Evolutionary conservation across 1,140 invertebrate species (phyloP).

Genomic region (Brachionus plicatilis): DNA sequence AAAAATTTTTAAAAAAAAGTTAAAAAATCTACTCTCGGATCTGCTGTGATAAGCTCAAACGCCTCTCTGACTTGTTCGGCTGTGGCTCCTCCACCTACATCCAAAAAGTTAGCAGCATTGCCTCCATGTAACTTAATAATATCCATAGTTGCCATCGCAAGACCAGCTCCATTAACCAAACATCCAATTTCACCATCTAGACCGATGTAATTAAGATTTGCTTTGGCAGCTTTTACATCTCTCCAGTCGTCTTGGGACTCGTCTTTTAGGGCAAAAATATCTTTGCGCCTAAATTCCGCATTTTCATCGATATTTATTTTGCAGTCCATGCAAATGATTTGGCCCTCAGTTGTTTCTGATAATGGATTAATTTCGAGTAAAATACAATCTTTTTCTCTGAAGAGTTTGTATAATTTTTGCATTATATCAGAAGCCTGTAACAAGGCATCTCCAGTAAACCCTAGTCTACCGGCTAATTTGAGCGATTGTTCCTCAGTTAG

Average conservation of each 20-base stretch:
- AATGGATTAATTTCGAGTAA: slow-evolving; percentile 98
- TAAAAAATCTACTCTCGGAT: slow-evolving; percentile 44
- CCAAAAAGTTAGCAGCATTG: slow-evolving; percentile 60
- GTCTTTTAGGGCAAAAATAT: slow-evolving; percentile 57
- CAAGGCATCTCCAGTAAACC: not conserved
- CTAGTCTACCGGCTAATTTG: slow-evolving; percentile 2
- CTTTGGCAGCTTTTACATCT: slow-evolving; percentile 80
- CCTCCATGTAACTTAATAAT: slow-evolving; percentile 59
- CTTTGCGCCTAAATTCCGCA: slow-evolving; percentile 84
- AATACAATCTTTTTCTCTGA: slow-evolving; percentile 86
- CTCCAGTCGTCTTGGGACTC: slow-evolving; percentile 67
- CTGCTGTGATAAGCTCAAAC: slow-evolving; percentile 59
- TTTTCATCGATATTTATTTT: slow-evolving; percentile 98
- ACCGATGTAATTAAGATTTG: slow-evolving; percentile 82
- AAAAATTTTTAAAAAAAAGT: not conserved
- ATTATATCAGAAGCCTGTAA: slow-evolving; percentile 67
- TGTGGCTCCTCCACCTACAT: slow-evolving; percentile 60
- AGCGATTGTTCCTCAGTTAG: slow-evolving; percentile 5
- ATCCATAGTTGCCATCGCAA: slow-evolving; percentile 62
- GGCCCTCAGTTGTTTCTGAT: slow-evolving; percentile 78
- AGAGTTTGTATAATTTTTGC: slow-evolving; percentile 81
- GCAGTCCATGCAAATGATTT: slow-evolving; percentile 72
- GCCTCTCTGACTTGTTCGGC: slow-evolving; percentile 71
- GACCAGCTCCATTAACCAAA: slow-evolving; percentile 55
- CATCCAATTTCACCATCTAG: slow-evolving; percentile 84